Evolutionary conservation across 2,113 vertebrate species (phyloP).

Genomic region (Sceloporus tristichus): DNA sequence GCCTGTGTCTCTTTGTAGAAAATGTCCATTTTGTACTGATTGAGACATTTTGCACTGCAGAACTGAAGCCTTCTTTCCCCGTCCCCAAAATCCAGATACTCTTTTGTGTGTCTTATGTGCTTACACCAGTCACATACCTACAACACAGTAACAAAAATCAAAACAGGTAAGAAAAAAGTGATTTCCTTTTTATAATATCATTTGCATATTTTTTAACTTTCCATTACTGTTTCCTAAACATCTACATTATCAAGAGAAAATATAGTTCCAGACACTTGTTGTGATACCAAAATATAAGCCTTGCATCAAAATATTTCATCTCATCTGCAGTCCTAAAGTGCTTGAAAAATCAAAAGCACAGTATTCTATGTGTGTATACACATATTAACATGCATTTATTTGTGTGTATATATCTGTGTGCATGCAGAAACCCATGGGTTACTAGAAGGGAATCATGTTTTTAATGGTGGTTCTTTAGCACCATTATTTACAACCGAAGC

Average conservation of each 20-base stretch:
- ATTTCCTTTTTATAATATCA: conserved; percentile 72
- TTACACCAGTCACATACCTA: conserved; percentile 99
- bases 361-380: neutral
- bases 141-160: conserved; percentile 81
- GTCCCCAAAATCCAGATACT: conserved; percentile 99
- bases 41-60: conserved; percentile 99
- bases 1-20: conserved; percentile 99
- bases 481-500: neutral
- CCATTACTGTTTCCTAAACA: conserved; percentile 64
- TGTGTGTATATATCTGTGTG: neutral
- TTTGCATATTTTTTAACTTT: conserved; percentile 58
- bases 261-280: conserved; percentile 35
- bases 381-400: neutral
- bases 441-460: conserved; percentile 11
- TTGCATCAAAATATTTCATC: neutral
- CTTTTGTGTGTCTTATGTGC: conserved; percentile 99
- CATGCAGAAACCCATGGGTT: neutral
- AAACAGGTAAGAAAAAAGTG: conserved; percentile 77
- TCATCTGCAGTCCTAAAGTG: neutral
- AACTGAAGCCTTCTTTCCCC: conserved; percentile 98
- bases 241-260: conserved; percentile 45
- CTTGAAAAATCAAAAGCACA: neutral
- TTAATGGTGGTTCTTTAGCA: neutral
- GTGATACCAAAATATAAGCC: neutral
- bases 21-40: conserved; percentile 99